Base-by-base conservation (phyloP, 37 sponge, comb jelly and placozoan species). In the Beroe forskalii region DNA sequence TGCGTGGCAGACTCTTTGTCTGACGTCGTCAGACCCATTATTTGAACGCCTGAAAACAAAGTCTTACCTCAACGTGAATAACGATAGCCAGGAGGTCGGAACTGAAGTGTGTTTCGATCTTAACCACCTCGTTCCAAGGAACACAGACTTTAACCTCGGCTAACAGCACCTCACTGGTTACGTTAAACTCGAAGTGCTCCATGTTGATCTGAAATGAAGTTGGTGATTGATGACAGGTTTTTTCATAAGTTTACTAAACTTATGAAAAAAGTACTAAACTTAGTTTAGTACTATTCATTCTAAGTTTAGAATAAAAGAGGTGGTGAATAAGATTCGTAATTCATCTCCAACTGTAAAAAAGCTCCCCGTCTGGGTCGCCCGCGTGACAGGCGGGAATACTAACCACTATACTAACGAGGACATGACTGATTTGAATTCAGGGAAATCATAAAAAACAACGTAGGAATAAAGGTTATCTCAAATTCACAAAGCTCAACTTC, bases 301-400 rank as follows among this genome's bases (percentile, higher is more conserved):
- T n/a, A n/a, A n/a, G n/a, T n/a, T n/a, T n/a, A n/a, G n/a, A n/a
- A n/a, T n/a, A n/a, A n/a, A n/a, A n/a, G n/a, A n/a, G n/a, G n/a
- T n/a, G n/a, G n/a, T n/a, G n/a, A n/a, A n/a, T n/a, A n/a, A n/a
- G n/a, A n/a, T n/a, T n/a, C n/a, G n/a, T n/a, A n/a, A n/a, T n/a
- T n/a, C n/a, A n/a, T n/a, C n/a, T 6, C 35, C 67, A 64, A 89
- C 48, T 62, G 61, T 76, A 89, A 92, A 91, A 90, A 61, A 91
- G 67, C 96, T 96, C 93, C 94, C 90, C 69, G 94, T 66, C 95
- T 89, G 95, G 95, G 95, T 92, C 94, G 93, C 92, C 95, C 93
- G 93, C 93, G 95, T 95, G 95, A 95, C 95, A 95, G 95, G 94
- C 95, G 93, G 94, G 92, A 93, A 95, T 93, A 95, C 95, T 95